Percentiles rank a stretch among this genome's conserved stretches.
Conservation (phyloP, 2,888 invertebrate genomes). For the Congeria kusceri region DNA sequence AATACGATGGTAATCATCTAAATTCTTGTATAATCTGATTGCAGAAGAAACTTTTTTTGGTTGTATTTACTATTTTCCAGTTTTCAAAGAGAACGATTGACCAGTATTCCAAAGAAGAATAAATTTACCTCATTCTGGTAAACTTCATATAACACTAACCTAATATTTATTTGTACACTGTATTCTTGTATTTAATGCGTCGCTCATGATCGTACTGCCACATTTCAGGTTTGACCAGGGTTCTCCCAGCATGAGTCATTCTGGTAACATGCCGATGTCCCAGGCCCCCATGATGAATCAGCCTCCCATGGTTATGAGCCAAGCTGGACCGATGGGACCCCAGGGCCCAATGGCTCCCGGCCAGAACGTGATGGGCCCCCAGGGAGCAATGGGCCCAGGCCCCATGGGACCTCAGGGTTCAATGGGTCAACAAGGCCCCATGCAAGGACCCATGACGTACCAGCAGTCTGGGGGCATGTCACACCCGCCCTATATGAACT, state of each 20-base stretch:
- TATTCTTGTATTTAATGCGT: too few relatives aligned
- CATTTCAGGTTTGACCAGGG: slow-evolving; percentile 74
- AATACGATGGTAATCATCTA: too few relatives aligned
- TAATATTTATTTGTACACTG: too few relatives aligned
- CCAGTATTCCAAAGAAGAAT: too few relatives aligned
- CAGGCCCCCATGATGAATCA: slow-evolving; percentile 23
- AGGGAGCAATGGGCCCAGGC: slow-evolving; percentile 27
- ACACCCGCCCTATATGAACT: slow-evolving; percentile 24
- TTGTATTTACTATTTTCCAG: too few relatives aligned
- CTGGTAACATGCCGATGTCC: slow-evolving; percentile 14
- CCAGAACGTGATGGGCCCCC: slow-evolving; percentile 13
- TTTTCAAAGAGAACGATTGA: too few relatives aligned
- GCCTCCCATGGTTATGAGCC: slow-evolving; percentile 15
- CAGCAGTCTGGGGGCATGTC: slow-evolving; percentile 20
- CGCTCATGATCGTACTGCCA: background rate
- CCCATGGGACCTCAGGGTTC: slow-evolving; percentile 1
- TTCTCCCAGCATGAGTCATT: slow-evolving; percentile 41
- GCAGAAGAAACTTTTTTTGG: slow-evolving; percentile 3
- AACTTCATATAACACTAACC: too few relatives aligned
- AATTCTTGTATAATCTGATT: too few relatives aligned
- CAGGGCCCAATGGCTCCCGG: slow-evolving; percentile 15
- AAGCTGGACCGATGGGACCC: slow-evolving; percentile 11
- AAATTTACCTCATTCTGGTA: too few relatives aligned
- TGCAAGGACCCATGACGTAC: slow-evolving; percentile 26
- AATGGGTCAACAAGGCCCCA: slow-evolving; percentile 24